Evolutionary conservation across 2,888 invertebrate genomes (phyloP), one percentile per base, ranked within the genome.

Genomic region (Brassicogethes aeneus): DNA sequence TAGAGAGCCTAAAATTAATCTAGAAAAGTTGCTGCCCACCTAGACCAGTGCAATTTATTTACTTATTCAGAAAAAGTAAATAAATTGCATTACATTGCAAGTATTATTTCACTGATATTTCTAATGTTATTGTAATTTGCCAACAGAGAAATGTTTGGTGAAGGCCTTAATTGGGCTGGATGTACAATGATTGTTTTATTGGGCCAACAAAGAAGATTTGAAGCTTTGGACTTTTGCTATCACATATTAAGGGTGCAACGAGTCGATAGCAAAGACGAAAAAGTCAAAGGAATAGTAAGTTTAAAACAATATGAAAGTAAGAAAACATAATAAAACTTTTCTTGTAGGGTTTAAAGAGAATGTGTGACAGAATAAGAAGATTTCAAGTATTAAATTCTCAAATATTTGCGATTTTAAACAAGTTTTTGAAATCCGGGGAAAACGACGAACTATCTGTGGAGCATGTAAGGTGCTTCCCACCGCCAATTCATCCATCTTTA

Each of bases 301-400:
- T n/a, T n/a, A 47, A 44, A 14, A 31, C 17, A 13, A 10, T 38
- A 5, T 37, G 3, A 2, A 3, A 36, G 15, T 42, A n/a, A n/a
- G n/a, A n/a, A n/a, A n/a, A n/a, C n/a, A n/a, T n/a, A n/a, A n/a
- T n/a, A 10, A 7, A 23, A 7, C 23, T 23, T 52, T 53, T 57
- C 55, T 51, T 62, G 55, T 65, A 95, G 93, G 87, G 86, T 51
- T 71, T 97, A 53, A 94, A 95, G 61, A 80, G 91, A 41, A 95
- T 97, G 95, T 94, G 95, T 45, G 97, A 99, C 69, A 79, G 97
- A 48, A 94, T 99, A 59, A 78, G 97, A 34, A 82, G 96, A 43
- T 97, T 97, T 72, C 97, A 99, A 72, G 94, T 99, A 46, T 75
- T 99, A 42, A 99, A 99, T 73, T 94, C 93, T 8, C 97, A 99